A percentile compares a stretch with the other conserved stretches of the same genome.
phyloP scores from a whole-genome alignment of 2,888 invertebrate genomes.

The Orthonychiurus folsomi region DNA sequence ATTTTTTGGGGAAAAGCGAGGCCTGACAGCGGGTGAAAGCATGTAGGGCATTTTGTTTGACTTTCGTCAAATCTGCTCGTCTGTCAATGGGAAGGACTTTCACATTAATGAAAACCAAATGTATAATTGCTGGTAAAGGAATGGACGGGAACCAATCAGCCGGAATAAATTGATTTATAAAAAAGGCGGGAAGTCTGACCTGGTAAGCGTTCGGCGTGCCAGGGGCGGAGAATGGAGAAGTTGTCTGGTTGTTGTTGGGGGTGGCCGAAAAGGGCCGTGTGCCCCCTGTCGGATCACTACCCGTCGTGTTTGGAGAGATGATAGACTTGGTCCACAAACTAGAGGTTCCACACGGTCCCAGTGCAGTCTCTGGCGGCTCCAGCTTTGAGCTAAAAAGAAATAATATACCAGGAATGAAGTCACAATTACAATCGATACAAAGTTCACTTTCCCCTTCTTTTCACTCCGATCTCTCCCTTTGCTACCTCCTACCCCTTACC shows the following conservation, averaged over 20 bases:
- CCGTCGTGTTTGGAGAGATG: constrained; percentile 41
- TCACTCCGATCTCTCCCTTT: neutral
- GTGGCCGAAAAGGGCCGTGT: constrained; percentile 40
- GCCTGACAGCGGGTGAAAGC: no score
- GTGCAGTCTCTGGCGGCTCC: constrained; percentile 40
- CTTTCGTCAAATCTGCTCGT: no score
- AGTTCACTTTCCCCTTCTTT: constrained; percentile 1
- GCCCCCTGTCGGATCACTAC: constrained; percentile 40
- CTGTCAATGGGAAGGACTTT: no score
- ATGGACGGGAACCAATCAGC: no score
- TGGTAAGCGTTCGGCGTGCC: constrained; percentile 41
- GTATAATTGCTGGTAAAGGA: no score
- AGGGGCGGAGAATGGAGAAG: constrained; percentile 40
- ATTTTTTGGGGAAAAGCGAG: no score
- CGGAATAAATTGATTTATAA: no score
- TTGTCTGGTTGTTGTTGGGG: constrained; percentile 41
- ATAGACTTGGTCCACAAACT: constrained; percentile 41
- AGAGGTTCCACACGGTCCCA: constrained; percentile 39
- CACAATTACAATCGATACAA: neutral
- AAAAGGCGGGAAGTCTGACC: constrained; percentile 18
- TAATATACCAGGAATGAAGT: neutral
- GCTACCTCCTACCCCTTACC: neutral
- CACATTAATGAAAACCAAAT: no score
- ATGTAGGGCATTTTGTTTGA: no score
- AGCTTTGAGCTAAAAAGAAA: constrained; percentile 37